Conservation (phyloP, 2,888 invertebrate genomes). For the Carabus problematicus region DNA sequence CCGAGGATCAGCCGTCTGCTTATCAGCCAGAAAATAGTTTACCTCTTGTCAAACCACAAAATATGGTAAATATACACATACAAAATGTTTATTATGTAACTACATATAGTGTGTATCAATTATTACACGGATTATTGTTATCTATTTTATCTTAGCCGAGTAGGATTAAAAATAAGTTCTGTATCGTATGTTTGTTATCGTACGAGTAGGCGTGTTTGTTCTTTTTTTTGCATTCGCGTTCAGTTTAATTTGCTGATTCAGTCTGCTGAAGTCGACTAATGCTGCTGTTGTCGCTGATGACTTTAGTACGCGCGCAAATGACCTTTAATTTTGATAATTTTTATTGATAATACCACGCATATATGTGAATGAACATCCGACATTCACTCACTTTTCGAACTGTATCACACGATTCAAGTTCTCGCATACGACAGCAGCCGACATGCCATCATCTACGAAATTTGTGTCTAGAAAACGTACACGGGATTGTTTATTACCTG, state of each 20-base stretch:
- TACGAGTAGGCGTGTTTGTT: conserved; percentile 6
- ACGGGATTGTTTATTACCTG: conserved; percentile 30
- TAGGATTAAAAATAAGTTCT: no score
- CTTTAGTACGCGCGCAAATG: conserved; percentile 22
- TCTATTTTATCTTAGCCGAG: background rate
- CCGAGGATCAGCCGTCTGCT: conserved; percentile 50
- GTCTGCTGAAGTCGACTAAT: conserved; percentile 14
- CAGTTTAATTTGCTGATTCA: background rate
- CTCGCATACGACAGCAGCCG: conserved; percentile 42
- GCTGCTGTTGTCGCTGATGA: conserved; percentile 26
- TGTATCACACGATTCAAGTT: conserved; percentile 38
- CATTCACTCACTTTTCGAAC: conserved; percentile 32
- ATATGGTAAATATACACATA: conserved; percentile 36
- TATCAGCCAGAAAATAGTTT: conserved; percentile 16
- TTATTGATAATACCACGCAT: background rate
- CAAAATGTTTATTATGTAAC: background rate
- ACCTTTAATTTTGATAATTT: conserved; percentile 34
- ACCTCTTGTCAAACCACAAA: conserved; percentile 15
- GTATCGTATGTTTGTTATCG: background rate
- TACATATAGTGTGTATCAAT: background rate
- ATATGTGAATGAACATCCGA: conserved; percentile 26
- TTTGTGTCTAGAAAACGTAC: conserved; percentile 31
- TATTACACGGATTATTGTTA: background rate
- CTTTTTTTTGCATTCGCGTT: no score
- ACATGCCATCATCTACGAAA: conserved; percentile 33